These are phyloP conservation scores for Julus scanicus DNA, from an alignment of 2,888 invertebrate genomes.

Conservation along the genomic window DNA sequence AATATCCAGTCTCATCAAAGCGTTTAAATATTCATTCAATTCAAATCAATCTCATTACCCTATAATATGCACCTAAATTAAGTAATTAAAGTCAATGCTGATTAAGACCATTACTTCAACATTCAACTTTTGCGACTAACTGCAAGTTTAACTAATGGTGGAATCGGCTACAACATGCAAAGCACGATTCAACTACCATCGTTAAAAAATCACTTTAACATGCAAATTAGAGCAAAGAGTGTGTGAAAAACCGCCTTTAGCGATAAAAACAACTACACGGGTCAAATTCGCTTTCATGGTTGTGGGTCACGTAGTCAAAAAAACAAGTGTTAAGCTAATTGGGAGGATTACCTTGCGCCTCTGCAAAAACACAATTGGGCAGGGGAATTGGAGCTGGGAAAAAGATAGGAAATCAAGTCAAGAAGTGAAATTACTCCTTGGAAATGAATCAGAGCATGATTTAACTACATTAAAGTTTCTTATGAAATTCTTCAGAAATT, in stretches of 20 bases:
- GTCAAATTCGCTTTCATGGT: background rate
- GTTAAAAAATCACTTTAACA: no score
- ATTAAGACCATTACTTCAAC: no score
- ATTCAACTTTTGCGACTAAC: no score
- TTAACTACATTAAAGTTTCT: background rate
- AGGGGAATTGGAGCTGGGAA: conserved; percentile 19
- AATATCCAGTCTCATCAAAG: no score
- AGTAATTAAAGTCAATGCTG: no score
- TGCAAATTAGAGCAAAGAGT: background rate
- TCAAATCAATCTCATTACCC: no score
- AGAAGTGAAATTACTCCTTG: conserved; percentile 3
- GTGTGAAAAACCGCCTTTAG: background rate
- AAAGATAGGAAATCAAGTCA: background rate
- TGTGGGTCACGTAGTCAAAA: background rate
- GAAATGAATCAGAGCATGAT: conserved; percentile 19
- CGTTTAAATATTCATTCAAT: no score
- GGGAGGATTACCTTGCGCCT: conserved; percentile 4
- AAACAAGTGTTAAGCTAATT: background rate
- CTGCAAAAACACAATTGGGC: conserved; percentile 10
- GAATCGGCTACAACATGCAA: no score
- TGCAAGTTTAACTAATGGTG: no score
- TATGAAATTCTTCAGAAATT: conserved; percentile 6
- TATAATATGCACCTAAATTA: no score
- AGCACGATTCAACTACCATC: no score
- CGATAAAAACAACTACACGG: background rate